Conservation (phyloP, 2,113 vertebrate genomes). For the Ahaetulla prasina region DNA sequence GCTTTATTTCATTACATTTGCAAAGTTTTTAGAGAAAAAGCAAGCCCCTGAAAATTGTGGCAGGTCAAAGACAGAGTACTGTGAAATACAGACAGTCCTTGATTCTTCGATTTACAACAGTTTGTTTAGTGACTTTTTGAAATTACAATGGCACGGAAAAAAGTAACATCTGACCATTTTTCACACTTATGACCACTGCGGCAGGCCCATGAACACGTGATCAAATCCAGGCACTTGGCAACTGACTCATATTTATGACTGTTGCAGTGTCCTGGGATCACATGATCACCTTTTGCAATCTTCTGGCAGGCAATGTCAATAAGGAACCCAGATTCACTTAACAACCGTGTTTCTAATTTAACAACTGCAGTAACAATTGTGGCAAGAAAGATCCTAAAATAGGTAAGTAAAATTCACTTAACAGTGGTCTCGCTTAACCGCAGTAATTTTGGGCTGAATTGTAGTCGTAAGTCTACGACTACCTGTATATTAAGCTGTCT, state of each 20-base stretch:
- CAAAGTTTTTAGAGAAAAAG: neutral
- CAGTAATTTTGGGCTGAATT: neutral
- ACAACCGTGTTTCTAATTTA: neutral
- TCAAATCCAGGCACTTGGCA: neutral
- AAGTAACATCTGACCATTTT: neutral
- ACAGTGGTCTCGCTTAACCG: neutral
- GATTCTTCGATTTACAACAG: rapidly evolving
- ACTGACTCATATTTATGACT: neutral
- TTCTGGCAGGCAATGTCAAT: neutral
- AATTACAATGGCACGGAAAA: neutral
- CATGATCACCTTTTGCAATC: neutral
- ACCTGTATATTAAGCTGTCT: neutral
- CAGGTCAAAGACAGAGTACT: neutral
- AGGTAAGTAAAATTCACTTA: neutral
- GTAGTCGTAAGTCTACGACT: neutral
- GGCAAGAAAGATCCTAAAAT: neutral
- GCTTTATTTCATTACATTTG: neutral
- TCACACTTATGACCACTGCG: neutral
- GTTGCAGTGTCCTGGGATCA: neutral
- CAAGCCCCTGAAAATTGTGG: neutral
- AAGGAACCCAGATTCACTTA: neutral
- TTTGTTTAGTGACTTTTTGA: neutral
- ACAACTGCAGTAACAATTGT: neutral
- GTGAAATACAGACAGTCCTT: neutral
- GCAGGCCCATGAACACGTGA: too few relatives aligned